A percentile compares a stretch with the other conserved stretches of the same genome.
Conservation (phyloP, 2,888 invertebrate genomes). For the Stratiomys singularior region DNA sequence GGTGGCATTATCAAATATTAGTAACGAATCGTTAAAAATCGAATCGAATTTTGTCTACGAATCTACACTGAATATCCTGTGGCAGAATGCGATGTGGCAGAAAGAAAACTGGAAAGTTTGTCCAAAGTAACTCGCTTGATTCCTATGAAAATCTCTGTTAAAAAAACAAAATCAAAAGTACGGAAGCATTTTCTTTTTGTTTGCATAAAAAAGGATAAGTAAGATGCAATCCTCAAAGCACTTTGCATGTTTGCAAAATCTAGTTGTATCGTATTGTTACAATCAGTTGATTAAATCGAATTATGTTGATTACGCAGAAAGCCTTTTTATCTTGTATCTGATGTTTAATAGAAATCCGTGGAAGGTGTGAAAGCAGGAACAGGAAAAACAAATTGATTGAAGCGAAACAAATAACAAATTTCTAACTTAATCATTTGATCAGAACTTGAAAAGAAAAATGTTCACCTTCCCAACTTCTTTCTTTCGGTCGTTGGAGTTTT, state of each 20-base stretch:
- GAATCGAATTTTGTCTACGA: too few species aligned
- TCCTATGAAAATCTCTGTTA: too few species aligned
- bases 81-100: too few species aligned
- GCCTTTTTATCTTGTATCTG: not conserved
- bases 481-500: not conserved
- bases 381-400: not conserved
- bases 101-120: too few species aligned
- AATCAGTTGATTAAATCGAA: constrained; percentile 29
- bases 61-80: too few species aligned
- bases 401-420: constrained; percentile 11
- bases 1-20: too few species aligned
- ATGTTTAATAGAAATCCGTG: not conserved
- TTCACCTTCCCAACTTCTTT: constrained; percentile 28
- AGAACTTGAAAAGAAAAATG: constrained; percentile 22
- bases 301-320: constrained; percentile 2
- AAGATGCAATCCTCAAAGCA: not conserved
- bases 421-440: constrained; percentile 30
- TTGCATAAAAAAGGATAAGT: not conserved
- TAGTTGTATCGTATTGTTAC: not conserved
- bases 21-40: too few species aligned
- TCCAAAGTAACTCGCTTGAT: too few species aligned
- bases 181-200: not conserved
- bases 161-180: too few species aligned
- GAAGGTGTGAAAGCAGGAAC: not conserved
- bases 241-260: not conserved